These are phyloP conservation scores for Erebia aethiops DNA, from an alignment of 2,888 invertebrate genomes.

Conservation along the genomic window DNA sequence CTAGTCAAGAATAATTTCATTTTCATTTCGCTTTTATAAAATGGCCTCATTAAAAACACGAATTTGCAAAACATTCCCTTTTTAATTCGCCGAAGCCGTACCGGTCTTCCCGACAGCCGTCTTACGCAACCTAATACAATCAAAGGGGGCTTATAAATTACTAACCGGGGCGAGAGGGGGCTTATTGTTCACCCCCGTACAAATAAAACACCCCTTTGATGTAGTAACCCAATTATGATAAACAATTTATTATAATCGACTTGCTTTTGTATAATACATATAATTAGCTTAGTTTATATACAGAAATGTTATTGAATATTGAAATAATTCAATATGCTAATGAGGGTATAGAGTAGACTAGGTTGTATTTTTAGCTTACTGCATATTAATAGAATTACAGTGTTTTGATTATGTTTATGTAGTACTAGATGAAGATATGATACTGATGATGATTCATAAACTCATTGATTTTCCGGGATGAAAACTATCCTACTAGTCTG, in stretches of 20 bases:
- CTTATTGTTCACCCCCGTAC: conserved; percentile 19
- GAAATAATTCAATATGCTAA: conserved; percentile 6
- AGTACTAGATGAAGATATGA: no score
- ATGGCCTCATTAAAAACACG: background rate
- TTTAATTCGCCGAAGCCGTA: conserved; percentile 22
- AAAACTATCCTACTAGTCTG: no score
- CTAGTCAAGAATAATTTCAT: no score
- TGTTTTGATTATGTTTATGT: background rate
- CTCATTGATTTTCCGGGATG: no score
- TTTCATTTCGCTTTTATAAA: background rate
- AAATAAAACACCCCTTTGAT: conserved; percentile 15
- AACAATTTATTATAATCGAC: conserved; percentile 20
- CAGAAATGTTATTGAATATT: conserved; percentile 13
- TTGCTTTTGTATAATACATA: conserved; percentile 2
- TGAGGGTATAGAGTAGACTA: background rate
- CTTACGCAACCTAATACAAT: conserved; percentile 26
- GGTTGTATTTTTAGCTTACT: no score
- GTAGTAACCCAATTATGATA: conserved; percentile 27
- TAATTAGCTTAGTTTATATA: conserved; percentile 16
- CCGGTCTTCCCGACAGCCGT: conserved; percentile 6
- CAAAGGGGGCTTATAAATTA: conserved; percentile 27
- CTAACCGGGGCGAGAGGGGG: conserved; percentile 21
- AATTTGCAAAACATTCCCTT: background rate
- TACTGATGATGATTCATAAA: no score
- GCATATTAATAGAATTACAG: background rate